phyloP scores from a whole-genome alignment of 2,888 invertebrate species.

The Rutpela maculata region DNA sequence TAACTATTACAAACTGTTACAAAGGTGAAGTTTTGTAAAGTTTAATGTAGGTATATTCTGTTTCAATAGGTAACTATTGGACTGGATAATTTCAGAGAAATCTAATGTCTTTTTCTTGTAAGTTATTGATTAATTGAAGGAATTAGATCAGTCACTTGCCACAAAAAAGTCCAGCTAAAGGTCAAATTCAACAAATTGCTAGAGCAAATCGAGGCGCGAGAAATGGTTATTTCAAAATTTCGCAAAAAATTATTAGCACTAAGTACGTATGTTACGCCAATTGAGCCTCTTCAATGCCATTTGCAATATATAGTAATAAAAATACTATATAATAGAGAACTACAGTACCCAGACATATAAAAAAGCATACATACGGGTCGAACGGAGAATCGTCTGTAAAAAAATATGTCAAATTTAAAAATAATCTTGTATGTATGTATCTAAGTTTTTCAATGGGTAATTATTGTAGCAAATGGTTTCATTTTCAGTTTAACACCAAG shows the following conservation, averaged over 20 bases:
- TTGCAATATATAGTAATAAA: too few relatives aligned
- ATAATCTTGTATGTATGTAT: too few relatives aligned
- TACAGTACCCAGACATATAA: too few relatives aligned
- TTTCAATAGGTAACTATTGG: conserved; percentile 44
- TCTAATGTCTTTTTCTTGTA: conserved; percentile 39
- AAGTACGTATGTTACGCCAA: neutral
- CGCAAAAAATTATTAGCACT: conserved; percentile 12
- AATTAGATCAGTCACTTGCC: conserved; percentile 36
- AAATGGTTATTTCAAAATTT: conserved; percentile 33
- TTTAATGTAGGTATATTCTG: conserved; percentile 31
- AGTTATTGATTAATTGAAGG: conserved; percentile 45
- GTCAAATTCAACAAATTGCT: conserved; percentile 30
- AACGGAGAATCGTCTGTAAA: too few relatives aligned
- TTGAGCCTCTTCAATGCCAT: too few relatives aligned
- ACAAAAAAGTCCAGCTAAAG: conserved; percentile 40
- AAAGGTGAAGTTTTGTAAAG: conserved; percentile 38
- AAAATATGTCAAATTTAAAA: too few relatives aligned
- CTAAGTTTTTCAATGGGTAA: too few relatives aligned
- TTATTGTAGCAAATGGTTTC: too few relatives aligned
- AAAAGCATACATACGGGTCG: too few relatives aligned
- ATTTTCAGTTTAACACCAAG: too few relatives aligned
- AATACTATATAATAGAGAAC: too few relatives aligned
- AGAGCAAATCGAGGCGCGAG: conserved; percentile 37
- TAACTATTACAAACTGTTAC: conserved; percentile 46
- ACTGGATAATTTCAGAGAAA: conserved; percentile 42